Conservation (phyloP, 1,140 invertebrate species). For the Subanguina moxae region DNA sequence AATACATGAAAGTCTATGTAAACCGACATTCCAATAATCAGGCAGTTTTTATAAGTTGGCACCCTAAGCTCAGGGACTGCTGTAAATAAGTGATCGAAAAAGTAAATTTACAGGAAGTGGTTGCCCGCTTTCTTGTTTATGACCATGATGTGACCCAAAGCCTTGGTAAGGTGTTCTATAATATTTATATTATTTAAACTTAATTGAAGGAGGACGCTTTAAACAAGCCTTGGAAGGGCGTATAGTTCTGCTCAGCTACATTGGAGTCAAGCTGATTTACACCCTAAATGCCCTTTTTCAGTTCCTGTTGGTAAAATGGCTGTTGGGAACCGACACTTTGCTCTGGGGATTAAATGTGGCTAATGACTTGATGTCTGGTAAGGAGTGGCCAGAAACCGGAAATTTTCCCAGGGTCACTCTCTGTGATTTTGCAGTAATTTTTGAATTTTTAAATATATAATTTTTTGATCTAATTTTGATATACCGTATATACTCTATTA, state of each 20-base stretch:
- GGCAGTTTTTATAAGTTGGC: too few species aligned
- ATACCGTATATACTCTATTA: background rate
- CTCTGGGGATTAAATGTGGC: conserved; percentile 53
- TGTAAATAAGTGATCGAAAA: too few species aligned
- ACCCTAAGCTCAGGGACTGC: too few species aligned
- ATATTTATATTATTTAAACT: too few species aligned
- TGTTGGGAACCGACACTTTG: conserved; percentile 47
- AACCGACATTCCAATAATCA: too few species aligned
- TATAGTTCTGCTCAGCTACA: conserved; percentile 33
- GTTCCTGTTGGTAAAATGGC: conserved; percentile 53
- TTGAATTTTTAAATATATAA: too few species aligned
- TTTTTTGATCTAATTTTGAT: too few species aligned
- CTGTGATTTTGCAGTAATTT: conserved; percentile 51
- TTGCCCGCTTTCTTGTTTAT: conserved; percentile 48
- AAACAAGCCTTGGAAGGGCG: conserved; percentile 31
- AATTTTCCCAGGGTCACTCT: conserved; percentile 58
- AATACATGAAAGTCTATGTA: too few species aligned
- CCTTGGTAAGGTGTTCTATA: too few species aligned
- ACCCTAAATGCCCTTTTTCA: conserved; percentile 52
- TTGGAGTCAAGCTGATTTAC: conserved; percentile 51
- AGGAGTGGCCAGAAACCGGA: conserved; percentile 56
- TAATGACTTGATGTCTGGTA: conserved; percentile 44
- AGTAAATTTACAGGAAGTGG: conserved; percentile 37
- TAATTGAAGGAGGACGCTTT: conserved; percentile 27
- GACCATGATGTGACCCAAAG: conserved; percentile 44